Conservation (phyloP, 1,140 invertebrate genomes). For the Euura lappo region DNA sequence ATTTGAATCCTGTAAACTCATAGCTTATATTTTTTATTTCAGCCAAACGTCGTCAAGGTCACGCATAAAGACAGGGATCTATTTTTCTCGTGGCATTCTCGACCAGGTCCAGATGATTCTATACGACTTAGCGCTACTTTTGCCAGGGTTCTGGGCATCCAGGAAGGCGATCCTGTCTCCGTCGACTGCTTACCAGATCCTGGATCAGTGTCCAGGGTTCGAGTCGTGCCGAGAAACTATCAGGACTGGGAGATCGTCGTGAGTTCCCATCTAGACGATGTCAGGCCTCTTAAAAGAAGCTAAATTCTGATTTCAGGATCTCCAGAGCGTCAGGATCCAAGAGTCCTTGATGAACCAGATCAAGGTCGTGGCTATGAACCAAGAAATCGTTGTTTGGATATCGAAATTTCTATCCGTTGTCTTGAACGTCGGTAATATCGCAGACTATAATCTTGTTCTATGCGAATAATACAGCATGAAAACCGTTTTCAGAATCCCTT, state of each 20-base stretch:
- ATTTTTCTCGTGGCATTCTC: constrained; percentile 44
- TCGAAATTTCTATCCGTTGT: constrained; percentile 48
- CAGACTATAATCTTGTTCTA: too few species aligned
- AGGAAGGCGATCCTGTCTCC: constrained; percentile 47
- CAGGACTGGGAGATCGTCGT: constrained; percentile 66
- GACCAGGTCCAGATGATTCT: constrained; percentile 25
- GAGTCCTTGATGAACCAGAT: constrained; percentile 48
- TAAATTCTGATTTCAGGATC: constrained; percentile 35
- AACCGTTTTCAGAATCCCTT: constrained; percentile 36
- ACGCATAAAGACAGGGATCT: constrained; percentile 35
- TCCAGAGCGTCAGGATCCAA: constrained; percentile 50
- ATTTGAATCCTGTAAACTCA: too few species aligned
- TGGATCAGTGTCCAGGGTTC: constrained; percentile 39
- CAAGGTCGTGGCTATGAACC: constrained; percentile 42
- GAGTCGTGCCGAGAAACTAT: constrained; percentile 49
- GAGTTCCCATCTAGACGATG: too few species aligned
- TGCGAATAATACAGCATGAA: too few species aligned
- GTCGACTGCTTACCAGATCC: constrained; percentile 36
- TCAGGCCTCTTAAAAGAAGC: background rate
- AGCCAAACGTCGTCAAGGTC: constrained; percentile 45
- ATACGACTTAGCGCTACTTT: constrained; percentile 52
- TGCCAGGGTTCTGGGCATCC: constrained; percentile 49
- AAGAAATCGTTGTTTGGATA: constrained; percentile 52
- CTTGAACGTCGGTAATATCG: constrained; percentile 40
- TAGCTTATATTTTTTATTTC: constrained; percentile 24